Conservation (phyloP, 2,888 invertebrate genomes). For the Parthenolecanium corni region DNA sequence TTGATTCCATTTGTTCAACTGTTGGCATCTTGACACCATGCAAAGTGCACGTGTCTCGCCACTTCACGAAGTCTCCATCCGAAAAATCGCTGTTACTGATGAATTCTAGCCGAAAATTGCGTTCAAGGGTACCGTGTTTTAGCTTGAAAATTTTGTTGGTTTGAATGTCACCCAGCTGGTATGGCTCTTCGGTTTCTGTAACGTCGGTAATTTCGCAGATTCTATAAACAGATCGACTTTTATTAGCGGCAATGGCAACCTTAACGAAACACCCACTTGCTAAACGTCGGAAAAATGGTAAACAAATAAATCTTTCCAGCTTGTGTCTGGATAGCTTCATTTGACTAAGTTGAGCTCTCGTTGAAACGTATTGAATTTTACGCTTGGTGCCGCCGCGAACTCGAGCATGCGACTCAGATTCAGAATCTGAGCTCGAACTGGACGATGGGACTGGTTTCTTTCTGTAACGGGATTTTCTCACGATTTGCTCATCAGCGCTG, state of each 20-base stretch:
- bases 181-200: conserved; percentile 57
- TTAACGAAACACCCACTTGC: conserved; percentile 88
- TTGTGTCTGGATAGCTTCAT: conserved; percentile 77
- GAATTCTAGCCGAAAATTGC: conserved; percentile 88
- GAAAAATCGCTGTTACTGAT: conserved; percentile 94
- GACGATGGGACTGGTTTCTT: background rate
- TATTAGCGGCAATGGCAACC: conserved; percentile 88
- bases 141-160: conserved; percentile 69
- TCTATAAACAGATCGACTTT: conserved; percentile 74
- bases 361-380: conserved; percentile 49
- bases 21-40: conserved; percentile 62
- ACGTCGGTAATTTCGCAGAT: conserved; percentile 53
- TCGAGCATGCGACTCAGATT: background rate
- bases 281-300: conserved; percentile 87
- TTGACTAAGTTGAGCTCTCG: conserved; percentile 71
- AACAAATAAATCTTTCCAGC: conserved; percentile 81
- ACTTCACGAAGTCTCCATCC: conserved; percentile 82
- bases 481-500: conserved; percentile 31
- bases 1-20: conserved; percentile 68
- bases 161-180: conserved; percentile 74
- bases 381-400: conserved; percentile 5
- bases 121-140: conserved; percentile 74
- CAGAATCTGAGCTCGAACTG: conserved; percentile 12
- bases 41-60: conserved; percentile 67
- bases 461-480: background rate